A percentile compares a stretch with the other conserved stretches of the same genome.
Conservation (phyloP, 2,888 invertebrate genomes). For the Emmelina monodactyla region DNA sequence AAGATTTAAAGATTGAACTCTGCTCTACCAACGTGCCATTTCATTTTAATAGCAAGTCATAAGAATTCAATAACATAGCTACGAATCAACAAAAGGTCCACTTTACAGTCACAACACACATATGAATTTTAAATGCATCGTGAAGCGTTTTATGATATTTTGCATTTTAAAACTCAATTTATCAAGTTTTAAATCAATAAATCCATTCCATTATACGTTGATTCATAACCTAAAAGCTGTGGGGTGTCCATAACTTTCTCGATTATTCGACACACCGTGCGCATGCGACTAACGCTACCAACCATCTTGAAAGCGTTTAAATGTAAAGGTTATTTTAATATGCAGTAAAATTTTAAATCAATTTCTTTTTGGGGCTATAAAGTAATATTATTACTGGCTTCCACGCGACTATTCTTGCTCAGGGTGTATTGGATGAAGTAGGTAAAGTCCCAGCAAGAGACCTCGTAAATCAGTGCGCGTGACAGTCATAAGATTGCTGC, state of each 20-base stretch:
- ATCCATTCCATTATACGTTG: slow-evolving; percentile 42
- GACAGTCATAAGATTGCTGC: slow-evolving; percentile 41
- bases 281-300: slow-evolving; percentile 20
- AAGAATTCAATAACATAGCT: too few species aligned
- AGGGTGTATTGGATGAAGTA: slow-evolving; percentile 48
- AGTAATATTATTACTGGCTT: slow-evolving; percentile 39
- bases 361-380: slow-evolving; percentile 51
- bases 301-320: slow-evolving; percentile 42
- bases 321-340: slow-evolving; percentile 59
- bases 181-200: slow-evolving; percentile 34
- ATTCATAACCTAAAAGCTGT: slow-evolving; percentile 38
- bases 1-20: too few species aligned
- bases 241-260: slow-evolving; percentile 31
- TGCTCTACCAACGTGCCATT: too few species aligned
- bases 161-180: slow-evolving; percentile 16
- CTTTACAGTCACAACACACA: too few species aligned
- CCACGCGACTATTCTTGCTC: slow-evolving; percentile 30
- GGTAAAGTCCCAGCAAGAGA: slow-evolving; percentile 46
- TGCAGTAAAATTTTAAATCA: slow-evolving; percentile 60
- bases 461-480: slow-evolving; percentile 46
- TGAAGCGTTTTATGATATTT: slow-evolving; percentile 5
- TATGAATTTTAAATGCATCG: too few species aligned
- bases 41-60: too few species aligned
- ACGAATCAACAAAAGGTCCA: too few species aligned
- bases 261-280: slow-evolving; percentile 19